A percentile compares a stretch with the other conserved stretches of the same genome.
These are phyloP conservation scores for Rhizomys pruinosus DNA, from an alignment of 2,113 vertebrate genomes.

Conservation along the genomic window DNA sequence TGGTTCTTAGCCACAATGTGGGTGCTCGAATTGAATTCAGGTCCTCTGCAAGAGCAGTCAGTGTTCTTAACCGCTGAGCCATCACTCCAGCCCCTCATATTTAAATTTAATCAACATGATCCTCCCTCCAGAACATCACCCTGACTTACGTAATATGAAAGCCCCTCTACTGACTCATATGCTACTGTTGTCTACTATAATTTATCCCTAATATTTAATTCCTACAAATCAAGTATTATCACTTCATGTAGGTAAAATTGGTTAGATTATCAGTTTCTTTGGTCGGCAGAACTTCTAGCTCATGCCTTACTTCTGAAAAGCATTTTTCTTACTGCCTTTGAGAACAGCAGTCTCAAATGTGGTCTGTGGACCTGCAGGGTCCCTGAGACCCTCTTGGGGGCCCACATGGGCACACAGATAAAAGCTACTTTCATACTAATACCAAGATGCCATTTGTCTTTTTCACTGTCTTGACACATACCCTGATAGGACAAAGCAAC, in stretches of 20 bases:
- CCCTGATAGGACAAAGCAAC: not conserved
- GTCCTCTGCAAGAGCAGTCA: too few species aligned
- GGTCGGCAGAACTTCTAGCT: not conserved
- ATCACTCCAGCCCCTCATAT: too few species aligned
- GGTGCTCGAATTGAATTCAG: too few species aligned
- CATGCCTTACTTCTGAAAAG: not conserved
- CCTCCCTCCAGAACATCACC: not conserved
- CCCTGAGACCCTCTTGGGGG: not conserved
- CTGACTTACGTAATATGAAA: not conserved
- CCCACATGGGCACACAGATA: too few species aligned
- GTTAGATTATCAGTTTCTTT: not conserved
- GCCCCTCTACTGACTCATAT: not conserved
- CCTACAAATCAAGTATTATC: slow-evolving; percentile 13
- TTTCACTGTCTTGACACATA: not conserved
- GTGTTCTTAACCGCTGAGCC: too few species aligned
- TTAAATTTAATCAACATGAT: not conserved
- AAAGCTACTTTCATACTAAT: not conserved
- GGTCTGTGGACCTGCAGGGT: not conserved
- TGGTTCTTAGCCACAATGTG: too few species aligned
- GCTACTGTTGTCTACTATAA: not conserved
- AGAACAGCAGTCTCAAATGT: not conserved
- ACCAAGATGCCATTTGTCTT: not conserved
- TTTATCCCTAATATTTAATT: slow-evolving; percentile 23
- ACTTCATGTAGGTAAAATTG: not conserved
- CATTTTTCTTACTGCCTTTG: slow-evolving; percentile 20